Base-by-base conservation (phyloP, 2,113 vertebrate genomes). In the Vulpes vulpes region DNA sequence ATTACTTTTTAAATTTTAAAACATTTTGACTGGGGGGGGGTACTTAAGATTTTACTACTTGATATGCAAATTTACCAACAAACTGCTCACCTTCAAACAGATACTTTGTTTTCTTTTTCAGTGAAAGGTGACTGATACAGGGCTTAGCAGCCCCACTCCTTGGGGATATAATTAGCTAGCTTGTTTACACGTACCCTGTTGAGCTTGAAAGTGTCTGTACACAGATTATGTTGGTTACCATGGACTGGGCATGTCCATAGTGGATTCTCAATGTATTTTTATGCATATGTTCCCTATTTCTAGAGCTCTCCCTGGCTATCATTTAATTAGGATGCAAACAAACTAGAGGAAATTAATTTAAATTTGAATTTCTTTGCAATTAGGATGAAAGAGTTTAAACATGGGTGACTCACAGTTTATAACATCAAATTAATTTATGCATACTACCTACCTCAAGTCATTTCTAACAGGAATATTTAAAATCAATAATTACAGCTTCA, bases 381-480 rank as follows among this genome's bases (percentile, higher is more conserved):
- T 98, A 98, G 95, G 67, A 97, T 98, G 60, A 96, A 97, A 98
- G 57, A 97, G 35, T 98, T 98, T 98, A 95, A 98, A 98, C 97
- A 97, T 96, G 3, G 94, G 71, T 97, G 85, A 95, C 38, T 96
- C 96, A 89, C 3, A 96, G 64, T 97, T 98, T 98, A 98, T 97
- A 98, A 95, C 57, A 98, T 98, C 96, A 98, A 97, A 97, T 98
- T 98, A 98, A 97, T 98, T 98, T 98, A 96, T 98, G 84, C 92
- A 94, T 89, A 94, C 96, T 96, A 97, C 89, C 69, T 95, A 97
- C 89, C 69, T 95, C 73, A 93, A 98, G 98, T 97, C 53, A 97
- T 92, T 98, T 98, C 83, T 96, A 97, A 89, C 27, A 92, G 51
- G 92, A 97, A 96, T 97, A 96, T 97, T 97, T 98, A 98, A 98